A percentile compares a stretch with the other conserved stretches of the same genome.
Evolutionary conservation across 2,888 invertebrate species (phyloP).

Genomic region (Drosophila nigricruria): DNA sequence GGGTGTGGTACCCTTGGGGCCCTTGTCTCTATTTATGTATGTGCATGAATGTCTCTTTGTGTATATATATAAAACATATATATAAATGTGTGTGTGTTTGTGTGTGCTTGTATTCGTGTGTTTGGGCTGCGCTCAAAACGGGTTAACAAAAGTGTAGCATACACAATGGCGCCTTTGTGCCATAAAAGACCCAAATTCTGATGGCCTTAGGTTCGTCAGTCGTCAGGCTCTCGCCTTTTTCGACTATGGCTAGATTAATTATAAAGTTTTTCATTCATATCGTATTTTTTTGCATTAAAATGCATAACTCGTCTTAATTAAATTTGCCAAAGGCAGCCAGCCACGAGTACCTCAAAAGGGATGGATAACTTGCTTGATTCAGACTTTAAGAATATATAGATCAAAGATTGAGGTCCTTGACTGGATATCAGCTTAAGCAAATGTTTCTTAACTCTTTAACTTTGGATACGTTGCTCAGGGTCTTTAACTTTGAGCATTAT

Average conservation of each 20-base stretch:
- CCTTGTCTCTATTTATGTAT: slow-evolving; percentile 41
- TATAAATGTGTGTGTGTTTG: neutral
- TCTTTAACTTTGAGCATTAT: neutral
- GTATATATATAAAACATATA: neutral
- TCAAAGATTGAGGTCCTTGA: neutral
- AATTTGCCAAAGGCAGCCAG: slow-evolving; percentile 34
- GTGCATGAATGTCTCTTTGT: slow-evolving; percentile 11
- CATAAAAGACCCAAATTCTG: slow-evolving; percentile 74
- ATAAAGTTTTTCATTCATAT: slow-evolving; percentile 67
- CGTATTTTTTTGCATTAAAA: slow-evolving; percentile 64
- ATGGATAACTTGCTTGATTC: neutral
- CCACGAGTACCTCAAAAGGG: neutral
- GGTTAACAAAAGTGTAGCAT: slow-evolving; percentile 80
- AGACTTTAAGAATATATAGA: neutral
- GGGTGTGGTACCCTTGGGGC: slow-evolving; percentile 57
- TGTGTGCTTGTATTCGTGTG: slow-evolving; percentile 27
- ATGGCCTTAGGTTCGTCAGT: slow-evolving; percentile 45
- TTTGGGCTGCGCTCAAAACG: slow-evolving; percentile 54
- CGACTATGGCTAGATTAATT: slow-evolving; percentile 60
- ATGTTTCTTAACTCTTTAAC: neutral
- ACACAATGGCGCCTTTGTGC: slow-evolving; percentile 80
- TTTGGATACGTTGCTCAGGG: neutral
- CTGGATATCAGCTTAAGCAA: neutral
- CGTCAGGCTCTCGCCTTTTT: slow-evolving; percentile 18
- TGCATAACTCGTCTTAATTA: slow-evolving; percentile 63